Base-by-base conservation (phyloP, 2,888 invertebrate genomes). In the Oxycera nigricornis region DNA sequence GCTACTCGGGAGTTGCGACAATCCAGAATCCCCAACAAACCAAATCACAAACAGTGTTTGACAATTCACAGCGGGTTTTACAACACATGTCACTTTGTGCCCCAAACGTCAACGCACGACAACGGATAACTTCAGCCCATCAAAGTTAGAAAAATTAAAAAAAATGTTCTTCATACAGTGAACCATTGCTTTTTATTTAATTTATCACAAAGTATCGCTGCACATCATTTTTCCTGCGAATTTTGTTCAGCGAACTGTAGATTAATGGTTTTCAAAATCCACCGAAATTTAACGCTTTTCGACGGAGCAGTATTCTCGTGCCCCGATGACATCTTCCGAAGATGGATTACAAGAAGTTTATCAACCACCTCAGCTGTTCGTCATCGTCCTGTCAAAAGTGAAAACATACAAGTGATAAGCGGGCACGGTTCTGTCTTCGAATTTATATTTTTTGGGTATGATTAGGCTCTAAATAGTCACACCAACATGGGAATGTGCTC, bases 401-500 rank as follows among this genome's bases (percentile, higher is more conserved):
- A 50, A 50, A 50, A 6, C 46, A n/a, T 26, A 68, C 28, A 30
- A 68, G 52, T 50, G 28, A 50, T 22, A 50, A 26, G 11, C 17
- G 14, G 28, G 65, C 24, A 35, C n/a, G 6, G 6, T 39, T 35
- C 59, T 26, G 6, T 61, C n/a, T 61, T 6, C 17, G 22, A 41
- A 35, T 31, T 2, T 31, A 28, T 72, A 39, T 39, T 14, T 57
- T 39, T 41, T 57, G 7, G 39, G 14, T 9, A 67, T 67, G 67
- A 11, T 26, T 11, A 26, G n/a, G n/a, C n/a, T 46, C 24, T 41
- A n/a, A 9, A 41, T 6, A 28, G 14, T 28, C 1, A 11, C 24
- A 59, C 6, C 17, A 62, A 2, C 17, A 77, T 77, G 77, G 77
- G 77, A 26, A 11, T 74, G 30, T 85, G 84, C 1, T 73, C 75